A percentile compares a stretch with the other conserved stretches of the same genome.
Evolutionary conservation across 2,113 vertebrate genomes (phyloP).

Genomic region (Ammodramus savannarum): DNA sequence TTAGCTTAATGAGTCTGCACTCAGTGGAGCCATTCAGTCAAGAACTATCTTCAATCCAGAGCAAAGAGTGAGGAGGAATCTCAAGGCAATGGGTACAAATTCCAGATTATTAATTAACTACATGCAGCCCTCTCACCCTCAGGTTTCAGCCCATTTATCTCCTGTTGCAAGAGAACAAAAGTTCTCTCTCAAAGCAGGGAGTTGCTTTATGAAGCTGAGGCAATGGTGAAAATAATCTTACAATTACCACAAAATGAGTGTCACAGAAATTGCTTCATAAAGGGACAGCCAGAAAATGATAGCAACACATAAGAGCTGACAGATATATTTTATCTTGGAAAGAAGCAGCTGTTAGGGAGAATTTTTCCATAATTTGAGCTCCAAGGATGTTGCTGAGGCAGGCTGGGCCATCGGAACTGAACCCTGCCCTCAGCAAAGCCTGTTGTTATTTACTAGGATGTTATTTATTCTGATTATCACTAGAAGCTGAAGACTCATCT

Average conservation of each 20-base stretch:
- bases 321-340: neutral
- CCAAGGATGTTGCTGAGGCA: neutral
- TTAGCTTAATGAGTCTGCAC: neutral
- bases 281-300: neutral
- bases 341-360: neutral
- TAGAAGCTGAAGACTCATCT: neutral
- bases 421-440: neutral
- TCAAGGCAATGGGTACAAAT: neutral
- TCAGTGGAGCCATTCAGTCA: neutral
- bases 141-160: neutral
- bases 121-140: neutral
- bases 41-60: neutral
- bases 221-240: neutral
- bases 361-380: neutral
- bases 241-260: neutral
- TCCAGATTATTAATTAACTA: neutral
- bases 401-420: neutral
- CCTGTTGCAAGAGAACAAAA: neutral
- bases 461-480: neutral
- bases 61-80: neutral
- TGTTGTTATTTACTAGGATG: neutral
- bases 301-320: neutral
- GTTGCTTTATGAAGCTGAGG: neutral
- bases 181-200: neutral
- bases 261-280: rapidly evolving